A percentile compares a stretch with the other conserved stretches of the same genome.
Evolutionary conservation across 2,113 vertebrate genomes (phyloP).

Genomic region (Hylia prasina): DNA sequence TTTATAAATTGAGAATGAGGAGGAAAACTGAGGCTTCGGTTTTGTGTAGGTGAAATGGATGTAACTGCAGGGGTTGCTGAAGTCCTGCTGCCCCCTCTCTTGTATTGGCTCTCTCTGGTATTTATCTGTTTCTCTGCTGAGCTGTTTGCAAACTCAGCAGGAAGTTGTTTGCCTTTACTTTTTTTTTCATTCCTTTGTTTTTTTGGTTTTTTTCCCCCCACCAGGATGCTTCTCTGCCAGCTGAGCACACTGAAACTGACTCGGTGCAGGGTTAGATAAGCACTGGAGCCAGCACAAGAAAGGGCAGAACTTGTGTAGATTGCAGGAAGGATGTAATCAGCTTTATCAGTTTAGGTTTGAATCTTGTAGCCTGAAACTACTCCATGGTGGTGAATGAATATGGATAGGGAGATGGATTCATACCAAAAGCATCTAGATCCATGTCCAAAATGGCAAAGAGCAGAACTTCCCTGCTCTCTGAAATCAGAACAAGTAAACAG

Average conservation of each 20-base stretch:
- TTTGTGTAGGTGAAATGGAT: neutral
- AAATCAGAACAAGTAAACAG: neutral
- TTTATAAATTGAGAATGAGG: neutral
- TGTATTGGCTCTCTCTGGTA: neutral
- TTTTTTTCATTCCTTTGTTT: neutral
- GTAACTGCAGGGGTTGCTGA: neutral
- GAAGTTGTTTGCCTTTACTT: neutral
- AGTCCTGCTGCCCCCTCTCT: neutral
- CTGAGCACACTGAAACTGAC: neutral
- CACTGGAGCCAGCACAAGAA: neutral
- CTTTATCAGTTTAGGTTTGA: neutral
- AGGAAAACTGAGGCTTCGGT: neutral
- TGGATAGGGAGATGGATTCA: neutral
- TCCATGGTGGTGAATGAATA: neutral
- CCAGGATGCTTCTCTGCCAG: neutral
- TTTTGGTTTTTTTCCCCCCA: fast-evolving
- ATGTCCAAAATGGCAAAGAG: neutral
- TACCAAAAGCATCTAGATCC: neutral
- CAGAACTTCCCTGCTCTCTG: neutral
- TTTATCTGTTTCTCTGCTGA: neutral
- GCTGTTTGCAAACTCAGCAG: constrained; percentile 10
- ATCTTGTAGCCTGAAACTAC: neutral
- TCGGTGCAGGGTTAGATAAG: neutral
- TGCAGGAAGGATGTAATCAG: neutral
- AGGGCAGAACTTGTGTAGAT: neutral